These are phyloP conservation scores for Nemopilema nomurai DNA, from an alignment of 30 jellyfish, hydroid and myxozoan genomes.

Conservation along the genomic window DNA sequence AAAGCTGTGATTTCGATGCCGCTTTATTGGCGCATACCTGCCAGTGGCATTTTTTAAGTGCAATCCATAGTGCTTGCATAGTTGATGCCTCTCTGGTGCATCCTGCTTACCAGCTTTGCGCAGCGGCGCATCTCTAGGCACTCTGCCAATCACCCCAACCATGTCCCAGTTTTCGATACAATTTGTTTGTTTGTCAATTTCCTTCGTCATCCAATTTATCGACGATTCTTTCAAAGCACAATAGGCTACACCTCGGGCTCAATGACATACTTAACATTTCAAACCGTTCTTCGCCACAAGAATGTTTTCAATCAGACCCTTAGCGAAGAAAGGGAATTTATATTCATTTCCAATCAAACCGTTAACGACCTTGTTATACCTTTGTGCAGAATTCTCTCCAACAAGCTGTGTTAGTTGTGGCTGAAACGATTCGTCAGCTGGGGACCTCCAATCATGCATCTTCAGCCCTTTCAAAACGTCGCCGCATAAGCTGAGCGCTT, in stretches of 20 bases:
- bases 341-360: background rate
- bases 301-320: background rate
- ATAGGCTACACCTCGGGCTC: background rate
- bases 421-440: background rate
- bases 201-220: background rate
- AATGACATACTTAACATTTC: background rate
- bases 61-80: background rate
- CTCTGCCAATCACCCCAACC: background rate
- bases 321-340: background rate
- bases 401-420: background rate
- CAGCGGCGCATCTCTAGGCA: background rate
- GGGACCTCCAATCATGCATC: background rate
- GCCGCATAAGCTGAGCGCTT: too few species aligned
- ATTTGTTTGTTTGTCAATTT: background rate
- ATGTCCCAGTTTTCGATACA: background rate
- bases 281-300: background rate
- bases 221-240: background rate
- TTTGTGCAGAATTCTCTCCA: background rate
- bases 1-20: slow-evolving; percentile 14
- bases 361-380: background rate
- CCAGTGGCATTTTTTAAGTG: background rate
- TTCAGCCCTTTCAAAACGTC: background rate
- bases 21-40: background rate
- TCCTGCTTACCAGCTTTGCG: background rate
- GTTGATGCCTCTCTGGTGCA: background rate